A percentile compares a stretch with the other conserved stretches of the same genome.
phyloP scores from a whole-genome alignment of 2,113 vertebrate species.

The Montifringilla adamsi region DNA sequence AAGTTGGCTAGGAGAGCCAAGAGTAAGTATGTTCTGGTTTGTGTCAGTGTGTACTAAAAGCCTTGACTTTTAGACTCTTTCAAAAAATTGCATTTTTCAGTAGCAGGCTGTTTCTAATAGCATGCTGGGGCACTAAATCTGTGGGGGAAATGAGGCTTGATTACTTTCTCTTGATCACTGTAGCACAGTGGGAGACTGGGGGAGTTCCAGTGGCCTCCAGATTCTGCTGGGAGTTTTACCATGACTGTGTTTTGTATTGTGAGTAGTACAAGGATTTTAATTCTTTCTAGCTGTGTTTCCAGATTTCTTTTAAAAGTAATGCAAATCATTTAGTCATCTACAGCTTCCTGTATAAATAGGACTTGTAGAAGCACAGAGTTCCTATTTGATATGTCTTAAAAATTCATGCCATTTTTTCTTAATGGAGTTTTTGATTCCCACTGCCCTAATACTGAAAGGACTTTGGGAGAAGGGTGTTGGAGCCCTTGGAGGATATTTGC shows the following conservation, averaged over 20 bases:
- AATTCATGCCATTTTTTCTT: background rate
- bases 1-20: background rate
- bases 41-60: background rate
- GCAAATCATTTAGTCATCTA: background rate
- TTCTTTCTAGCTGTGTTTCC: background rate
- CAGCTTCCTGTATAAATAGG: background rate
- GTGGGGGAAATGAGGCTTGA: background rate
- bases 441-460: background rate
- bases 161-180: background rate
- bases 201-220: background rate
- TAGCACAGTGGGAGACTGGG: background rate
- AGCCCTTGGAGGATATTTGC: background rate
- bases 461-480: background rate
- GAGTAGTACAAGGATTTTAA: background rate
- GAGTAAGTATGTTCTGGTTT: background rate
- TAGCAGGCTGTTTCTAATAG: background rate
- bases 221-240: background rate
- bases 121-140: background rate
- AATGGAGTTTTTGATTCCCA: background rate
- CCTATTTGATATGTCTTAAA: background rate
- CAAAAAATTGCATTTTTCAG: background rate
- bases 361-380: background rate
- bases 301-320: background rate
- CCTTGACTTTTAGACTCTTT: background rate
- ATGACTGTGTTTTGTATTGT: background rate